Evolutionary conservation across 2,888 invertebrate species (phyloP), one percentile per base, ranked within the genome.

Genomic region (Pediacus dermestoides): DNA sequence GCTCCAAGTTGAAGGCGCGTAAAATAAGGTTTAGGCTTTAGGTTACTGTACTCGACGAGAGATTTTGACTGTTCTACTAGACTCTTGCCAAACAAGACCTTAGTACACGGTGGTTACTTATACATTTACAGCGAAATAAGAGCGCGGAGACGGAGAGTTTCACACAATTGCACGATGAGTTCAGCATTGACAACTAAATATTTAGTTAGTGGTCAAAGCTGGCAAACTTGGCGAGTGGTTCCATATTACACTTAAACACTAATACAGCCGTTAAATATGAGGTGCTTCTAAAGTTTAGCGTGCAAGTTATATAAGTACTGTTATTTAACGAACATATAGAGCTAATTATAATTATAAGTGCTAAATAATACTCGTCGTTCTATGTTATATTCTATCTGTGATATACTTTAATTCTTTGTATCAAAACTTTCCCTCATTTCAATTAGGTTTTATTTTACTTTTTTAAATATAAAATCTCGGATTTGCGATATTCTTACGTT

Each of bases 401-500:
- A 61, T 64, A 63, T 64, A 65, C 65, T 64, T 65, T 64, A 66
- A 66, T 63, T 62, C 65, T 62, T 66, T 64, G 67, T 69, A 69
- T 68, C 67, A 69, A 69, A 69, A 69, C 64, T 65, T 63, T 57
- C 65, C 66, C 57, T 53, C 66, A 58, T 60, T 66, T 64, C 60
- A 57, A 62, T 63, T 57, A 60, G 59, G 55, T 58, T 52, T 58
- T 53, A 58, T 15, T 66, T n/a, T n/a, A n/a, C n/a, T n/a, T n/a
- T n/a, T n/a, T n/a, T n/a, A n/a, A n/a, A n/a, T n/a, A 66, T 66
- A 66, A 66, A 67, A 67, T 61, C 60, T 64, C 60, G 58, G 58
- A 51, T 61, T 60, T 61, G 63, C 64, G 61, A 64, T 67, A 68
- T 68, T n/a, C n/a, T n/a, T 65, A 67, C 64, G 61, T 66, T 66